A percentile compares a stretch with the other conserved stretches of the same genome.
Evolutionary conservation across 2,888 invertebrate genomes (phyloP).

Genomic region (Amblyteles armatorius): DNA sequence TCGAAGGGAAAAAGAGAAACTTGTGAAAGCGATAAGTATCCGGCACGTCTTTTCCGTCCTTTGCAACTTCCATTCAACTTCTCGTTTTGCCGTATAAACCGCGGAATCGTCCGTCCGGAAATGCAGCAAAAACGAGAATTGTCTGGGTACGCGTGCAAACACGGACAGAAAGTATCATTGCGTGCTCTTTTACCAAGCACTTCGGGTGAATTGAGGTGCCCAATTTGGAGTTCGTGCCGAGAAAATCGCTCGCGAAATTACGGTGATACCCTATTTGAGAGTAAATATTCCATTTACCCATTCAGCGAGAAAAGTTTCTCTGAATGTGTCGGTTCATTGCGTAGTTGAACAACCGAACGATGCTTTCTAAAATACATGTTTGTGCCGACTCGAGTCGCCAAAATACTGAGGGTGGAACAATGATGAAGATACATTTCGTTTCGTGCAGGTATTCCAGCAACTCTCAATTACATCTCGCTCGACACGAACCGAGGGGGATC

Average conservation of each 20-base stretch:
- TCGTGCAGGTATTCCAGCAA: slow-evolving; percentile 91
- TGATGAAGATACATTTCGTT: slow-evolving; percentile 47
- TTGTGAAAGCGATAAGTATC: slow-evolving; percentile 56
- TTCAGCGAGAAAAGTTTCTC: neutral
- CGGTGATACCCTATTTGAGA: slow-evolving; percentile 26
- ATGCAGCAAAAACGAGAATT: neutral
- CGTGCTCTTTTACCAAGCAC: slow-evolving; percentile 29
- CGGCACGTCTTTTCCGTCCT: neutral
- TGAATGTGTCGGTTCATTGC: neutral
- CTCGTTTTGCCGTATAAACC: neutral
- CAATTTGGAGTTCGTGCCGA: slow-evolving; percentile 45
- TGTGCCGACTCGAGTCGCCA: neutral
- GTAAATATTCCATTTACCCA: slow-evolving; percentile 43
- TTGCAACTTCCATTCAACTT: slow-evolving; percentile 35
- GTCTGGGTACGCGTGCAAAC: slow-evolving; percentile 11
- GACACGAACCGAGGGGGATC: slow-evolving; percentile 89
- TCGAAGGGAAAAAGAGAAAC: neutral
- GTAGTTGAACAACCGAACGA: neutral
- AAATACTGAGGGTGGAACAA: neutral
- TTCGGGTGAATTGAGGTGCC: slow-evolving; percentile 7
- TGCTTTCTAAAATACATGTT: neutral
- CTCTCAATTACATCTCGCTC: slow-evolving; percentile 92
- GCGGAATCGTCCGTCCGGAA: slow-evolving; percentile 24
- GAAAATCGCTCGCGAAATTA: slow-evolving; percentile 39
- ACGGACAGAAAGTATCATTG: slow-evolving; percentile 40